Evolutionary conservation across 1,140 invertebrate genomes (phyloP).

Genomic region (Vanessa atalanta): DNA sequence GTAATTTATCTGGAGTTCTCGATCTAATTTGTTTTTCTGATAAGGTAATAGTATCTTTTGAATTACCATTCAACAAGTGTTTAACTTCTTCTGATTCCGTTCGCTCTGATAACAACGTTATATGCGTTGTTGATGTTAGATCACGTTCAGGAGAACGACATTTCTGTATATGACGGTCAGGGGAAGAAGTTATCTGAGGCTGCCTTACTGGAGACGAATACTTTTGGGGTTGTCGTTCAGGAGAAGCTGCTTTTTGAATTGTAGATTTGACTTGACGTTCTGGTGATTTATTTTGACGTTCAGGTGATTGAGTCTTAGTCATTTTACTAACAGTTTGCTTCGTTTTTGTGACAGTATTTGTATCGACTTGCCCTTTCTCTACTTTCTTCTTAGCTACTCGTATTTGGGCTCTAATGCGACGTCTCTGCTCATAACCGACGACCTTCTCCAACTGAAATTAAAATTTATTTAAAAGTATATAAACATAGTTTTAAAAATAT

Average conservation of each 20-base stretch:
- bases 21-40: constrained; percentile 45
- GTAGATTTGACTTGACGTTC: constrained; percentile 34
- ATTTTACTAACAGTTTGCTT: constrained; percentile 47
- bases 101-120: constrained; percentile 40
- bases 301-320: constrained; percentile 55
- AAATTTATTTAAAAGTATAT: constrained; percentile 28
- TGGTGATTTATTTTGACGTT: constrained; percentile 47
- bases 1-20: constrained; percentile 58
- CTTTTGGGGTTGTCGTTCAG: constrained; percentile 34
- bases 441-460: constrained; percentile 86
- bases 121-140: constrained; percentile 44
- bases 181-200: constrained; percentile 30
- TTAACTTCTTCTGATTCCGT: constrained; percentile 40
- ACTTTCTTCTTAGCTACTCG: constrained; percentile 84
- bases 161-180: constrained; percentile 38
- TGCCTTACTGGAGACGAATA: too few relatives aligned
- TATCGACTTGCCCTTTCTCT: constrained; percentile 53
- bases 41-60: constrained; percentile 47
- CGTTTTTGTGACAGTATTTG: constrained; percentile 45
- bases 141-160: constrained; percentile 53
- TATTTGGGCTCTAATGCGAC: constrained; percentile 88
- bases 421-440: constrained; percentile 86
- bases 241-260: constrained; percentile 29
- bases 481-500: constrained; percentile 19
- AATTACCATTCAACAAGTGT: constrained; percentile 50